phyloP scores from a whole-genome alignment of 2,797 vertebrate species.

The Sandelia bainsii region DNA sequence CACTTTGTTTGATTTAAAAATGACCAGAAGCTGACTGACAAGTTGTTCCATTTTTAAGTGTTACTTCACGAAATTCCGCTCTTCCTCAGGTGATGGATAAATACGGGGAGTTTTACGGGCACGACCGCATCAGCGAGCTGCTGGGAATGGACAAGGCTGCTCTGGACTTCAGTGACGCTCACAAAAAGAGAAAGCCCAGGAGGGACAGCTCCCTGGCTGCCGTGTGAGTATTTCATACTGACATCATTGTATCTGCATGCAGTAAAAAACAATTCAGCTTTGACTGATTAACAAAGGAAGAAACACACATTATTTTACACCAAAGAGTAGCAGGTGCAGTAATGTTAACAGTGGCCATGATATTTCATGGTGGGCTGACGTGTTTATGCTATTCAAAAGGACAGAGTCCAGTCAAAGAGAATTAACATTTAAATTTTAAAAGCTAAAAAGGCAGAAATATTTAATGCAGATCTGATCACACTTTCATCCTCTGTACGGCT shows the following conservation, averaged over 20 bases:
- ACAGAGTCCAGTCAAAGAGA: neutral
- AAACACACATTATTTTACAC: neutral
- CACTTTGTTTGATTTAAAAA: neutral
- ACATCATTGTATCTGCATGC: neutral
- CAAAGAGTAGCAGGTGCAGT: neutral
- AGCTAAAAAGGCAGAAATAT: neutral
- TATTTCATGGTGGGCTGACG: no score
- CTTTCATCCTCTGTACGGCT: neutral
- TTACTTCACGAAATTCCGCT: neutral
- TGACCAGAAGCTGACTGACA: neutral
- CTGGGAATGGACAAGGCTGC: slow-evolving; percentile 94
- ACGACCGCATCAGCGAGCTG: slow-evolving; percentile 91
- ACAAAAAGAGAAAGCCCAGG: slow-evolving; percentile 90
- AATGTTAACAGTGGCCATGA: neutral
- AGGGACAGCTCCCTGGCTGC: slow-evolving; percentile 84
- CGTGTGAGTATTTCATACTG: slow-evolving; percentile 71
- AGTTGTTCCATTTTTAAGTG: neutral
- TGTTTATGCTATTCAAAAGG: no score
- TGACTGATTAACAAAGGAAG: neutral
- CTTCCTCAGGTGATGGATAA: slow-evolving; percentile 93
- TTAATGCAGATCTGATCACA: neutral
- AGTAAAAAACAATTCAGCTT: no score
- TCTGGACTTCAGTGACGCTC: slow-evolving; percentile 92
- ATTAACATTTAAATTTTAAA: neutral
- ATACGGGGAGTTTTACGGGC: slow-evolving; percentile 93